Percentiles rank a stretch among this genome's conserved stretches.
These are phyloP conservation scores for Phoenicopterus ruber DNA, from an alignment of 2,113 vertebrate genomes.

Conservation along the genomic window DNA sequence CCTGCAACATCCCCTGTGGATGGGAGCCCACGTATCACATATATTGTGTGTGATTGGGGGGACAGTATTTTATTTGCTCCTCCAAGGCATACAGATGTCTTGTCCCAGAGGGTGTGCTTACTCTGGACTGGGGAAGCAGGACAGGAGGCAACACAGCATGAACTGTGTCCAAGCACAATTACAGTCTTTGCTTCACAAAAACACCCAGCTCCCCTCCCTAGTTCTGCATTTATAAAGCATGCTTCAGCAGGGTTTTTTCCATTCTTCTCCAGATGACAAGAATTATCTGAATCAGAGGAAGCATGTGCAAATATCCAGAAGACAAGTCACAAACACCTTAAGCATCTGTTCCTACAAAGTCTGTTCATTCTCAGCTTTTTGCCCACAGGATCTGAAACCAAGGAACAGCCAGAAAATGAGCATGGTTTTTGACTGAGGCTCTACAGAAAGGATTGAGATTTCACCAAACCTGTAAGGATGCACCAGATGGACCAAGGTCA, in stretches of 20 bases:
- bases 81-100: not conserved
- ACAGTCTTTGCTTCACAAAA: not conserved
- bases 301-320: not conserved
- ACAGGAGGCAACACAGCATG: not conserved
- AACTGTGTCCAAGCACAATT: not conserved
- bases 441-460: not conserved
- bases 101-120: not conserved
- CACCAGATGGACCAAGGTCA: not conserved
- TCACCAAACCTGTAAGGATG: not conserved
- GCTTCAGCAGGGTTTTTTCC: not conserved
- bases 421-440: not conserved
- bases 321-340: not conserved
- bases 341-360: not conserved
- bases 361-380: not conserved
- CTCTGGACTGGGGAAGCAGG: not conserved
- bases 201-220: not conserved
- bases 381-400: not conserved
- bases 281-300: not conserved
- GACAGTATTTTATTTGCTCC: not conserved
- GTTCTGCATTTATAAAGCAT: not conserved
- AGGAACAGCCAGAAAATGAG: not conserved
- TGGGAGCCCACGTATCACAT: rapidly evolving
- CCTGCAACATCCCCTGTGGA: not conserved
- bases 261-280: not conserved
- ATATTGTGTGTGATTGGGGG: rapidly evolving